These are phyloP conservation scores for Myotis pilosus DNA, from an alignment of 2,797 vertebrate species.

Conservation along the genomic window DNA sequence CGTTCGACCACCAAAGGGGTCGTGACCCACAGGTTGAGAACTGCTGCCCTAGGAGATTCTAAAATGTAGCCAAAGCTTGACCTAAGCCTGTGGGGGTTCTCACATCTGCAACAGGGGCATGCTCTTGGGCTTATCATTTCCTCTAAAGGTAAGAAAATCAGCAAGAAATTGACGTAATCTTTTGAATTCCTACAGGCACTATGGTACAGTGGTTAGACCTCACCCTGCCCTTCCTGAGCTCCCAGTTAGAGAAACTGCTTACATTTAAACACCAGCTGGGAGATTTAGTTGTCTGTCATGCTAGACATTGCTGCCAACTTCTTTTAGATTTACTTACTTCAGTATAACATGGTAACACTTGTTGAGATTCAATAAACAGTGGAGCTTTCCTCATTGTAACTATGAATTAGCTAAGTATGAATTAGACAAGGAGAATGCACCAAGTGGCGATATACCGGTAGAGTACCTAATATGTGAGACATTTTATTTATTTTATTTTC, in stretches of 20 bases:
- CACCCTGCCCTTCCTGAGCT: not conserved
- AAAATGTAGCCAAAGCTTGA: not conserved
- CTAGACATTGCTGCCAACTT: not conserved
- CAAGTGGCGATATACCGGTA: not conserved
- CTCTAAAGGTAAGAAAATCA: not conserved
- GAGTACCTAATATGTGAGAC: not conserved
- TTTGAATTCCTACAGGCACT: not conserved
- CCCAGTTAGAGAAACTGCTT: not conserved
- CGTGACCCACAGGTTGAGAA: too few species aligned
- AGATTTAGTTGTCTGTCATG: not conserved
- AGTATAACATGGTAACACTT: not conserved
- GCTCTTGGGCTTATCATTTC: not conserved
- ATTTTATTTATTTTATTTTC: not conserved
- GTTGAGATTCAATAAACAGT: not conserved
- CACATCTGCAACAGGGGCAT: not conserved
- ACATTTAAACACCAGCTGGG: not conserved
- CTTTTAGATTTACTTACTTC: not conserved
- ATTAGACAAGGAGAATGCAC: not conserved
- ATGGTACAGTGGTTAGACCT: accelerated
- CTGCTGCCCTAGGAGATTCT: not conserved
- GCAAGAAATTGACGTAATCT: not conserved
- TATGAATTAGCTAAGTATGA: not conserved
- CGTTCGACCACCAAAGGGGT: too few species aligned
- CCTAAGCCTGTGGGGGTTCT: not conserved
- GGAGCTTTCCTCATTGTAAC: not conserved